A percentile compares a stretch with the other conserved stretches of the same genome.
Evolutionary conservation across 2,888 invertebrate genomes (phyloP).

Genomic region (Drosophila percnosoma): DNA sequence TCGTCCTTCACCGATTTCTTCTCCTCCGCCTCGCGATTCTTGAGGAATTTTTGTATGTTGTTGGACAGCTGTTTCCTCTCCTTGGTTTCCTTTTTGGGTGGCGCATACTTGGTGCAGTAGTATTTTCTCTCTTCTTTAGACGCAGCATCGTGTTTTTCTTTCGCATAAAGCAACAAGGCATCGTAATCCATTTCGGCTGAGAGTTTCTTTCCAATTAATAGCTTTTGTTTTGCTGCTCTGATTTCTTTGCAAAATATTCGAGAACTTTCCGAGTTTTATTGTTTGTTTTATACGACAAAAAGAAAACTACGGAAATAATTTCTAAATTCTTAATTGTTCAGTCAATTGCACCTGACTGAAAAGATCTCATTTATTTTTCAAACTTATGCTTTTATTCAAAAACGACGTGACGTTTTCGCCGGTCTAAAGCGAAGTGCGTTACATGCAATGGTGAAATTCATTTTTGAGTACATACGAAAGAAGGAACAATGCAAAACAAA

Average conservation of each 20-base stretch:
- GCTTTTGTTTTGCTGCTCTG: constrained; percentile 1
- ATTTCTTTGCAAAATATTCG: constrained; percentile 15
- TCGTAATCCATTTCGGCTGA: constrained; percentile 87
- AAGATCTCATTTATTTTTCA: not conserved
- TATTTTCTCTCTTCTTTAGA: constrained; percentile 86
- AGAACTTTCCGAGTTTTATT: constrained; percentile 20
- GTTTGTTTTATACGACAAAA: constrained; percentile 19
- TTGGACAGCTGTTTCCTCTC: constrained; percentile 88
- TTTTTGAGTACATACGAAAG: no score
- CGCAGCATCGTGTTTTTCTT: constrained; percentile 86
- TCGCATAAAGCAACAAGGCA: constrained; percentile 87
- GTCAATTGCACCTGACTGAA: not conserved
- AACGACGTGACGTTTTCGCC: no score
- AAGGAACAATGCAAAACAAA: no score
- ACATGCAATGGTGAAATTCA: no score
- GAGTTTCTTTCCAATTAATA: not conserved
- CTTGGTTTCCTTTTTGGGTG: constrained; percentile 92
- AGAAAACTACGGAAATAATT: no score
- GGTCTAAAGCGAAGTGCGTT: no score
- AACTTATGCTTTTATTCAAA: no score
- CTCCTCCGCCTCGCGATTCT: constrained; percentile 92
- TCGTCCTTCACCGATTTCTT: constrained; percentile 94
- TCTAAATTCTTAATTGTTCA: no score
- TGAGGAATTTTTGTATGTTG: constrained; percentile 93
- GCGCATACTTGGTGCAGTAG: constrained; percentile 92